A percentile compares a stretch with the other conserved stretches of the same genome.
phyloP scores from a whole-genome alignment of 2,113 vertebrate genomes.

The Synchiropus splendidus region DNA sequence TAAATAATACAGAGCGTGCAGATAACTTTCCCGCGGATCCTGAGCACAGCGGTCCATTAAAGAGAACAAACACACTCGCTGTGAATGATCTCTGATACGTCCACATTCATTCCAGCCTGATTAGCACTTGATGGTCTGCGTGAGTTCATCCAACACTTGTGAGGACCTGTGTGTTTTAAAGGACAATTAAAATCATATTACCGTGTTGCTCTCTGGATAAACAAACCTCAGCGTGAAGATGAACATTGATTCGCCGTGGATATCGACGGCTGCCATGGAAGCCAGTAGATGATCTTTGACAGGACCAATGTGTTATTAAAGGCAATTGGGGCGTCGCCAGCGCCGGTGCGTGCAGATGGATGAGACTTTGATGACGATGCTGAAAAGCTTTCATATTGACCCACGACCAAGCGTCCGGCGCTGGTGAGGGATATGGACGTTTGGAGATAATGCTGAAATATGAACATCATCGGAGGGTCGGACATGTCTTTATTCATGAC shows the following conservation, averaged over 20 bases:
- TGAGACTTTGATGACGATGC: slow-evolving; percentile 57
- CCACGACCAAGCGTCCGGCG: slow-evolving; percentile 27
- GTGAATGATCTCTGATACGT: slow-evolving; percentile 55
- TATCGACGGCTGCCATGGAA: slow-evolving; percentile 36
- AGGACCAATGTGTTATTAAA: slow-evolving; percentile 59
- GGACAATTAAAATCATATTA: neutral
- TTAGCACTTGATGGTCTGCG: slow-evolving; percentile 70
- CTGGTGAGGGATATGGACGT: too few species aligned
- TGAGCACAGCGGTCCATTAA: slow-evolving; percentile 37
- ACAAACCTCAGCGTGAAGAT: neutral
- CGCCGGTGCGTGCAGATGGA: slow-evolving; percentile 56
- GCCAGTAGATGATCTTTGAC: slow-evolving; percentile 59
- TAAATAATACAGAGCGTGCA: slow-evolving; percentile 14
- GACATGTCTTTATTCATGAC: too few species aligned
- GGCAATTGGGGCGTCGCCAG: slow-evolving; percentile 56
- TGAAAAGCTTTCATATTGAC: slow-evolving; percentile 54
- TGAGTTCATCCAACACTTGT: too few species aligned
- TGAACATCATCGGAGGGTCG: too few species aligned
- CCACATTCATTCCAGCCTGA: slow-evolving; percentile 57
- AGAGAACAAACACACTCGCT: slow-evolving; percentile 30
- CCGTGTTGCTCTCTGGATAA: neutral
- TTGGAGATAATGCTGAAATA: too few species aligned
- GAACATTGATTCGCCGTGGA: slow-evolving; percentile 29
- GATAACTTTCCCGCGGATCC: slow-evolving; percentile 18
- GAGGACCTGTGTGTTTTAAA: too few species aligned